A percentile compares a stretch with the other conserved stretches of the same genome.
Evolutionary conservation across 2,797 vertebrate species (phyloP).

Genomic region (Eutrigla gurnardus): DNA sequence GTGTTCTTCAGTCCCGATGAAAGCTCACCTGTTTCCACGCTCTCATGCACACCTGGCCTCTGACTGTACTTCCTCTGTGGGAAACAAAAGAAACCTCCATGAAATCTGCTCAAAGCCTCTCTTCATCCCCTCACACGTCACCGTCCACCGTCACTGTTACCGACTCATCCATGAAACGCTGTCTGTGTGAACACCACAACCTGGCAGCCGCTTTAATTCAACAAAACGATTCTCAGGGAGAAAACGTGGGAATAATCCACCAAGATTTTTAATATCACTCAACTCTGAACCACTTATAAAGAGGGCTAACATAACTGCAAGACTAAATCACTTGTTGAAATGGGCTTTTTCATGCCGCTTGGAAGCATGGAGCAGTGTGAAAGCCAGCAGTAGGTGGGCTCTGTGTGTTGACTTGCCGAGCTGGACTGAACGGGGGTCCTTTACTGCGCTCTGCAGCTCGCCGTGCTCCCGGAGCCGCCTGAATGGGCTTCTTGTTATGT

Average conservation of each 20-base stretch:
- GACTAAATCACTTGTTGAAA: constrained; percentile 48
- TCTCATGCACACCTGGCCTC: constrained; percentile 63
- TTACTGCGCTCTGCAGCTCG: constrained; percentile 37
- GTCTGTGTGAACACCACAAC: too few species aligned
- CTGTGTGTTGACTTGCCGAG: constrained; percentile 56
- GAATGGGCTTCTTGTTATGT: constrained; percentile 81
- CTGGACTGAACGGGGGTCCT: constrained; percentile 25
- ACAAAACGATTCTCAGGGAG: constrained; percentile 8
- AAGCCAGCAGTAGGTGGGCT: constrained; percentile 48
- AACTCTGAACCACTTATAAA: constrained; percentile 28
- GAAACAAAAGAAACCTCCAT: constrained; percentile 35
- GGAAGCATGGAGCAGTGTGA: constrained; percentile 36
- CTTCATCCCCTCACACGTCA: constrained; percentile 19
- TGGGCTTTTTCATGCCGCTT: constrained; percentile 37
- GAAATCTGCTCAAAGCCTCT: constrained; percentile 44
- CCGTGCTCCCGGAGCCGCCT: constrained; percentile 62
- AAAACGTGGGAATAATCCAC: constrained; percentile 36
- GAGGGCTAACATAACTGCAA: constrained; percentile 14
- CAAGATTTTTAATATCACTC: constrained; percentile 24
- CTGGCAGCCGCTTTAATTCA: background rate
- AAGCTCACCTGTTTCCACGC: constrained; percentile 59
- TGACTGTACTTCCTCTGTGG: constrained; percentile 34
- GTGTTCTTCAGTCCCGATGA: constrained; percentile 28
- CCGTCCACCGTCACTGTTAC: constrained; percentile 20
- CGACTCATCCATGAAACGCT: too few species aligned